Evolutionary conservation across 2,888 invertebrate species (phyloP).

Genomic region (Entomobrya multifasciata): DNA sequence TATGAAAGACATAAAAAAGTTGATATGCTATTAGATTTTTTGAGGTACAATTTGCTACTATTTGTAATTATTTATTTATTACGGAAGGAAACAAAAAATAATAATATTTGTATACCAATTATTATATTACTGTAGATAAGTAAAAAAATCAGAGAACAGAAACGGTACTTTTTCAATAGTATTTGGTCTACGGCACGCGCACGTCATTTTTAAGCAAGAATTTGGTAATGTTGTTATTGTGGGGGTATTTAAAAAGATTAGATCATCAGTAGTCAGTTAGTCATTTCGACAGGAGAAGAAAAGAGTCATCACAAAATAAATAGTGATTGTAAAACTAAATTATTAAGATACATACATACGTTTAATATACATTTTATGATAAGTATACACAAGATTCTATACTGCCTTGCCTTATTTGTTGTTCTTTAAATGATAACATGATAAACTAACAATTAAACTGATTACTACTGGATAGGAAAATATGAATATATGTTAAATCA

Average conservation of each 20-base stretch:
- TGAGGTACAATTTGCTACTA: constrained; percentile 52
- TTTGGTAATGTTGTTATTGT: not conserved
- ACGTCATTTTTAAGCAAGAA: constrained; percentile 3
- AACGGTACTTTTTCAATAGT: constrained; percentile 19
- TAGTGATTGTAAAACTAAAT: constrained; percentile 23
- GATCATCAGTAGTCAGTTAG: constrained; percentile 48
- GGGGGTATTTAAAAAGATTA: constrained; percentile 10
- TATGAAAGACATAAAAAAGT: constrained; percentile 55
- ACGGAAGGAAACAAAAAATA: constrained; percentile 28
- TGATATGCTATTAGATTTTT: constrained; percentile 13
- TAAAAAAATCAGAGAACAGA: not conserved
- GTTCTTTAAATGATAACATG: too few relatives aligned
- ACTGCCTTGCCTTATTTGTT: constrained; percentile 70
- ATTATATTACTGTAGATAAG: not conserved
- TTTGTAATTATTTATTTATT: constrained; percentile 42
- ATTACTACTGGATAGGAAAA: constrained; percentile 22
- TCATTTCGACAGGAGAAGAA: constrained; percentile 16
- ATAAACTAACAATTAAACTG: constrained; percentile 11
- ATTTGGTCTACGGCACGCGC: constrained; percentile 49
- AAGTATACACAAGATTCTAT: constrained; percentile 33
- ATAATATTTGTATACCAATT: constrained; percentile 20
- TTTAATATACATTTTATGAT: not conserved
- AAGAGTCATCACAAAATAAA: constrained; percentile 31
- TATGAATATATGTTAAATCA: not conserved
- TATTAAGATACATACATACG: not conserved